Evolutionary conservation across 1,140 invertebrate genomes (phyloP).

Genomic region (Drosophila neocordata): DNA sequence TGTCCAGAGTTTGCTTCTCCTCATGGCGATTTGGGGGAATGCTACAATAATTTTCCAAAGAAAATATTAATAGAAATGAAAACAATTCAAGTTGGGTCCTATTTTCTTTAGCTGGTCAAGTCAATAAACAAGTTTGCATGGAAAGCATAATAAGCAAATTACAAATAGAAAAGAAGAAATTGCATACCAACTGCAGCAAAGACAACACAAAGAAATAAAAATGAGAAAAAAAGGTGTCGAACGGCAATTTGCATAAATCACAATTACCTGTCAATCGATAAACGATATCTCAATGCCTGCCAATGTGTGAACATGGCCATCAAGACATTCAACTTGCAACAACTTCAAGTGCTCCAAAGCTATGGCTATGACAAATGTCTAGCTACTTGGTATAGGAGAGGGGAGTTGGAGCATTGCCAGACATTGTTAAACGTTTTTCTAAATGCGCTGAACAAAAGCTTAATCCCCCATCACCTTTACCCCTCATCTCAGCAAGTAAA

Average conservation of each 20-base stretch:
- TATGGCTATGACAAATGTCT: conserved; percentile 59
- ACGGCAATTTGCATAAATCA: conserved; percentile 75
- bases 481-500: conserved; percentile 19
- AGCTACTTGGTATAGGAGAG: conserved; percentile 23
- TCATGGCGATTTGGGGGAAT: conserved; percentile 38
- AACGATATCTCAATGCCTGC: conserved; percentile 52
- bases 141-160: conserved; percentile 55
- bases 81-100: conserved; percentile 55
- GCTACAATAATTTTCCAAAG: conserved; percentile 71
- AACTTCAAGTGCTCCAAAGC: conserved; percentile 49
- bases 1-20: conserved; percentile 49
- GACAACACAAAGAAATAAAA: conserved; percentile 26
- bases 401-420: conserved; percentile 37
- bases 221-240: conserved; percentile 54
- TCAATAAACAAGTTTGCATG: conserved; percentile 63
- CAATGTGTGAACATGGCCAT: conserved; percentile 45
- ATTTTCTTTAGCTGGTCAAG: conserved; percentile 53
- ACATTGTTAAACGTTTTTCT: conserved; percentile 60
- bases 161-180: conserved; percentile 33
- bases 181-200: conserved; percentile 28
- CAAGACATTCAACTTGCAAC: conserved; percentile 26
- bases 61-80: conserved; percentile 80
- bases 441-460: conserved; percentile 54
- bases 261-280: conserved; percentile 78
- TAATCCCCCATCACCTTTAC: not conserved